Evolutionary conservation across 92 coral and sea anemone genomes (phyloP).

Genomic region (Plumapathes pennacea): DNA sequence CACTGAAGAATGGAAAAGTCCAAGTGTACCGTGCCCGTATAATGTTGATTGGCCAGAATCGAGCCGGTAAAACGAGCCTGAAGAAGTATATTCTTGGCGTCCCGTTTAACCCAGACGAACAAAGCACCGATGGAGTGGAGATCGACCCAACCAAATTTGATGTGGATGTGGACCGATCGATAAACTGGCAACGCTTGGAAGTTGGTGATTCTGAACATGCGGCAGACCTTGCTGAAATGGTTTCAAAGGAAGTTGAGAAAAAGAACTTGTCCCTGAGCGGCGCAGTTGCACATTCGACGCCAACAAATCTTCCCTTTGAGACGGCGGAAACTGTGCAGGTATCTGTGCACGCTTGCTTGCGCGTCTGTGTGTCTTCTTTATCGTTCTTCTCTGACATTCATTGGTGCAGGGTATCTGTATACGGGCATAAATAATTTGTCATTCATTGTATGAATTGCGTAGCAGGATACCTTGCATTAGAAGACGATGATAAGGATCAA

Average conservation of each 20-base stretch:
- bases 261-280: no score
- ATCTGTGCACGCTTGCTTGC: no score
- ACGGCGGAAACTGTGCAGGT: no score
- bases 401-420: no score
- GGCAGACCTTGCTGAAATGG: slow-evolving; percentile 30
- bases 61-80: slow-evolving; percentile 75
- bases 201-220: slow-evolving; percentile 20
- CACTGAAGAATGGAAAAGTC: slow-evolving; percentile 36
- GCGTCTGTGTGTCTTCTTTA: no score
- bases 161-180: slow-evolving; percentile 32
- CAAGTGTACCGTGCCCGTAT: slow-evolving; percentile 60
- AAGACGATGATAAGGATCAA: no score
- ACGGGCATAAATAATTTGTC: no score
- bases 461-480: no score
- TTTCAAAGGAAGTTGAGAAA: slow-evolving; percentile 13
- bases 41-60: slow-evolving; percentile 64
- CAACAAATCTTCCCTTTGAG: no score
- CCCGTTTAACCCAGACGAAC: slow-evolving; percentile 43
- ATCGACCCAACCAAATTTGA: slow-evolving; percentile 39
- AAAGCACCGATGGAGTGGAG: slow-evolving; percentile 53
- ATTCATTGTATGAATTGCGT: no score
- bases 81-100: slow-evolving; percentile 59
- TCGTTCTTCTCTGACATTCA: no score
- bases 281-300: no score
- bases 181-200: slow-evolving; percentile 27